A percentile compares a stretch with the other conserved stretches of the same genome.
Evolutionary conservation across 1,140 invertebrate species (phyloP).

Genomic region (Bombus pyrosoma): DNA sequence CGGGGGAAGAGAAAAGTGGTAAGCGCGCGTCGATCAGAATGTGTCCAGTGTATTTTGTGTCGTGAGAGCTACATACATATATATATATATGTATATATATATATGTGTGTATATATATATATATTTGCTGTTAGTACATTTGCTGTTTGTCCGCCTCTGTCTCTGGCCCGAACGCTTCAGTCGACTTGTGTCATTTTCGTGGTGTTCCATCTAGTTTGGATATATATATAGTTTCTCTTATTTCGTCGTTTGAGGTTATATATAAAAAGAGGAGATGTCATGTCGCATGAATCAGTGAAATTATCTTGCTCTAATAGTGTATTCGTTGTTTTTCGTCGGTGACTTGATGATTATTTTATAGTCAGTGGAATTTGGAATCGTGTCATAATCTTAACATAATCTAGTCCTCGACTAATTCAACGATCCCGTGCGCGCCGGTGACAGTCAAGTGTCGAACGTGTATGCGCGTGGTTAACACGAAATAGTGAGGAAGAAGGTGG

Average conservation of each 20-base stretch:
- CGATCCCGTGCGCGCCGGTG: conserved; percentile 21
- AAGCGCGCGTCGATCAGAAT: conserved; percentile 30
- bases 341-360: too few relatives aligned
- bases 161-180: neutral
- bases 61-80: neutral
- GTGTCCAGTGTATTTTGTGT: conserved; percentile 6
- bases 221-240: neutral
- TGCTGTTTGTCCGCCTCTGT: neutral
- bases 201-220: neutral
- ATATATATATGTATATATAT: too few relatives aligned
- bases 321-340: neutral
- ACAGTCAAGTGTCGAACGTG: conserved; percentile 25
- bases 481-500: conserved; percentile 16
- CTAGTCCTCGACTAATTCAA: conserved; percentile 2
- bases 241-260: neutral
- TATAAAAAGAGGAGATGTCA: neutral
- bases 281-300: neutral
- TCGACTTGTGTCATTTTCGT: neutral
- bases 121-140: neutral
- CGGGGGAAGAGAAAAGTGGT: conserved; percentile 9
- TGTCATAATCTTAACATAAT: conserved; percentile 1
- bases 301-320: neutral
- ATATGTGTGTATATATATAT: too few relatives aligned
- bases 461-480: conserved; percentile 35
- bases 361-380: conserved; percentile 1